A percentile compares a stretch with the other conserved stretches of the same genome.
Conservation (phyloP, 2,113 vertebrate species). For the Mobula birostris region DNA sequence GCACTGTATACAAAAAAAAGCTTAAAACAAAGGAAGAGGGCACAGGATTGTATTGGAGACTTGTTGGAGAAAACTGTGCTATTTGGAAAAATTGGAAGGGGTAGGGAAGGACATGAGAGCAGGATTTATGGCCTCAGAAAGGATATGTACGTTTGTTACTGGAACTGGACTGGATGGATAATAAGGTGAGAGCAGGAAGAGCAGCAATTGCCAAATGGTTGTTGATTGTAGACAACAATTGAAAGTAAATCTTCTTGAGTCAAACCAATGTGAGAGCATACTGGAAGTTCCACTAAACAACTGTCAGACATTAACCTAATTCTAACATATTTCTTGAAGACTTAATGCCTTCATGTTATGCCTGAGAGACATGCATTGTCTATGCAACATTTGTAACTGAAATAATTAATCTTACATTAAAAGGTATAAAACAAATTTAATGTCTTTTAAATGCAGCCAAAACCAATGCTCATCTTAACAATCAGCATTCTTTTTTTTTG, state of each 20-base stretch:
- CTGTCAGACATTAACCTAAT: too few relatives aligned
- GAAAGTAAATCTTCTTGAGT: neutral
- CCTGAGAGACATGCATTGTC: too few relatives aligned
- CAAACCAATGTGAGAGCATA: neutral
- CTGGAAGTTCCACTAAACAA: too few relatives aligned
- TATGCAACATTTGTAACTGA: neutral
- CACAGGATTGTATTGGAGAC: too few relatives aligned
- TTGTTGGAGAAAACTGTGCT: too few relatives aligned
- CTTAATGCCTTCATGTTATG: too few relatives aligned
- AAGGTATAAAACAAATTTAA: neutral
- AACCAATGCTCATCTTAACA: neutral
- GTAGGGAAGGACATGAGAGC: too few relatives aligned
- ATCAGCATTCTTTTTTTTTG: neutral
- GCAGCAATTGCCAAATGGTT: neutral
- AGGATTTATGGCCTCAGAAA: neutral
- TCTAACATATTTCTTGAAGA: too few relatives aligned
- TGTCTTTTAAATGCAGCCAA: neutral
- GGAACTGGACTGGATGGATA: neutral
- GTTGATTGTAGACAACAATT: neutral
- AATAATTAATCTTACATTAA: neutral
- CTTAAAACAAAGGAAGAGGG: too few relatives aligned
- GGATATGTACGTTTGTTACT: neutral
- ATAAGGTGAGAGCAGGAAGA: too few relatives aligned
- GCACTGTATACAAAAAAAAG: too few relatives aligned
- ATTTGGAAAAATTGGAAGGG: too few relatives aligned